A percentile compares a stretch with the other conserved stretches of the same genome.
Evolutionary conservation across 2,797 vertebrate species (phyloP).

Genomic region (Sebastes minor): DNA sequence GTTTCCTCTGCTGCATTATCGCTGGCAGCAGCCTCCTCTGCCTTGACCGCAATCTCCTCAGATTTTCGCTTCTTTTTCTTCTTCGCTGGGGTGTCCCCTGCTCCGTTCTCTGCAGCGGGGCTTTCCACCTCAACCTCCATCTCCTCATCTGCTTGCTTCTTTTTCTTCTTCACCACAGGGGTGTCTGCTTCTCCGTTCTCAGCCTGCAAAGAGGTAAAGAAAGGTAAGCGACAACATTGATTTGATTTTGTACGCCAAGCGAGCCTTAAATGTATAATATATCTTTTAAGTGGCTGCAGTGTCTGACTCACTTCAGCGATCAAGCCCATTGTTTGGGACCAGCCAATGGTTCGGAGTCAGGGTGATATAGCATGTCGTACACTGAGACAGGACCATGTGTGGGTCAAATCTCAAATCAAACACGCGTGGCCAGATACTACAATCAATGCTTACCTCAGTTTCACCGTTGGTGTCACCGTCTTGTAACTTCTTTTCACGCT

Average conservation of each 20-base stretch:
- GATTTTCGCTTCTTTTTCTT: slow-evolving; percentile 73
- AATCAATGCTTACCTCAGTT: slow-evolving; percentile 24
- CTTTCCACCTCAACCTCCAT: slow-evolving; percentile 39
- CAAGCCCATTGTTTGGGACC: slow-evolving; percentile 70
- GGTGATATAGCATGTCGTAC: slow-evolving; percentile 79
- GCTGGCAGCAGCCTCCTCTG: background rate
- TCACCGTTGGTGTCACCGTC: slow-evolving; percentile 61
- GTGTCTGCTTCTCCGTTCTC: slow-evolving; percentile 54
- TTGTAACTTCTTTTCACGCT: slow-evolving; percentile 86
- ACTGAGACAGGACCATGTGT: slow-evolving; percentile 71
- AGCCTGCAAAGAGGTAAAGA: background rate
- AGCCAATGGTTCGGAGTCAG: slow-evolving; percentile 84
- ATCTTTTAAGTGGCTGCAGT: background rate
- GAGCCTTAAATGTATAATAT: rapidly evolving
- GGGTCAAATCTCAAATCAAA: slow-evolving; percentile 75
- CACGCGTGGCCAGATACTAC: slow-evolving; percentile 42
- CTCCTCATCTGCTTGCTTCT: slow-evolving; percentile 46
- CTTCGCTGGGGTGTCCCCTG: slow-evolving; percentile 57
- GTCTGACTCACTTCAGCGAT: slow-evolving; percentile 86
- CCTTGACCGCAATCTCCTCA: slow-evolving; percentile 22
- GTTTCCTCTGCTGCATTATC: slow-evolving; percentile 52
- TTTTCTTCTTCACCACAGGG: slow-evolving; percentile 74
- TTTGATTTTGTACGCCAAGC: background rate
- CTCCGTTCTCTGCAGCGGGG: slow-evolving; percentile 63
- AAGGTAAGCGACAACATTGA: rapidly evolving